Conservation (phyloP, 2,888 invertebrate species). For the Dione juno region DNA sequence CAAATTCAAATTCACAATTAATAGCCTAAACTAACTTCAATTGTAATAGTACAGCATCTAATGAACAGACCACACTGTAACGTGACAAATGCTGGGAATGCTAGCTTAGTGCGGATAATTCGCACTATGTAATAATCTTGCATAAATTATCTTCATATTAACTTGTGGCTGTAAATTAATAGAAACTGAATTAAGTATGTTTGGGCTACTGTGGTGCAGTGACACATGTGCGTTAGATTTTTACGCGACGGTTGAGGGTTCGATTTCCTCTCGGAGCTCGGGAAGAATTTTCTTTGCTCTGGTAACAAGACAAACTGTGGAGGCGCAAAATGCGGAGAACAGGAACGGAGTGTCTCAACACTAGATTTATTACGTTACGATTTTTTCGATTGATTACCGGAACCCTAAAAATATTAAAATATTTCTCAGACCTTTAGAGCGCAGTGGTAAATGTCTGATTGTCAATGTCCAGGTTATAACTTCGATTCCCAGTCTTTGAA, state of each 20-base stretch:
- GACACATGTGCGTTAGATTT: background rate
- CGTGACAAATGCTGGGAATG: conserved; percentile 3
- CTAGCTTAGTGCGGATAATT: conserved; percentile 20
- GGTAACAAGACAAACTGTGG: background rate
- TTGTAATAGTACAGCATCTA: background rate
- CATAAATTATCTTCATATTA: conserved; percentile 34
- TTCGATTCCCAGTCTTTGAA: too few relatives aligned
- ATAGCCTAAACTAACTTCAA: background rate
- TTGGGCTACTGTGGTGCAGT: background rate
- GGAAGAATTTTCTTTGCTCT: background rate
- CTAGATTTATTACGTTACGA: too few relatives aligned
- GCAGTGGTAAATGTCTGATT: too few relatives aligned
- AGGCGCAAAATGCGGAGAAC: too few relatives aligned
- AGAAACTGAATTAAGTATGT: background rate
- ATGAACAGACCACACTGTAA: background rate
- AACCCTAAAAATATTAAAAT: too few relatives aligned
- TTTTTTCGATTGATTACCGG: too few relatives aligned
- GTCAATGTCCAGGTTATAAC: too few relatives aligned
- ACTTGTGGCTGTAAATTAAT: conserved; percentile 1
- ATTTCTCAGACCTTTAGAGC: too few relatives aligned
- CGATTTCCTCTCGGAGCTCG: background rate
- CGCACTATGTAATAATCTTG: conserved; percentile 32
- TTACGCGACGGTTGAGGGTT: background rate
- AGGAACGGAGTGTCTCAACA: too few relatives aligned
- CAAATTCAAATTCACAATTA: background rate